A percentile compares a stretch with the other conserved stretches of the same genome.
These are phyloP conservation scores for Drosophila subquinaria DNA, from an alignment of 2,888 invertebrate genomes.

Conservation along the genomic window DNA sequence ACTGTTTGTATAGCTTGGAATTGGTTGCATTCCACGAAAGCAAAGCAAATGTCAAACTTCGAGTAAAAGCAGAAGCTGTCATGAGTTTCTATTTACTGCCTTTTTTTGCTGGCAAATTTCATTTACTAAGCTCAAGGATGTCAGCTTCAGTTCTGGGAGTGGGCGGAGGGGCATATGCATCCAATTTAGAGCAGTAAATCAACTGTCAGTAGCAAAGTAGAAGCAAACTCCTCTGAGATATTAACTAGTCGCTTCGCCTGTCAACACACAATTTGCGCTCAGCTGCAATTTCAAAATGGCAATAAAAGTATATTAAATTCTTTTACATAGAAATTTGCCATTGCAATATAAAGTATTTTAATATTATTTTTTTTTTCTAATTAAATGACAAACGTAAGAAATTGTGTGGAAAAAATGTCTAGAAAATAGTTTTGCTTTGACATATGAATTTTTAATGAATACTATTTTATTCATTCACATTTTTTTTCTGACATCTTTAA, in stretches of 20 bases:
- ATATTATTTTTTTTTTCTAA: not conserved
- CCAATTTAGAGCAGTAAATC: slow-evolving; percentile 48
- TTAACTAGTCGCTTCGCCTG: slow-evolving; percentile 11
- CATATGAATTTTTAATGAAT: not conserved
- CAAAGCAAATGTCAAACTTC: slow-evolving; percentile 10
- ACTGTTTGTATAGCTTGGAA: slow-evolving; percentile 4
- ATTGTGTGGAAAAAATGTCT: not conserved
- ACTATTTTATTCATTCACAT: not conserved
- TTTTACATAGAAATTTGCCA: not conserved
- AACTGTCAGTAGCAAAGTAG: slow-evolving; percentile 48
- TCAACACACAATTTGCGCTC: slow-evolving; percentile 40
- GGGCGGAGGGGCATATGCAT: not conserved
- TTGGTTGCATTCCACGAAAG: slow-evolving; percentile 16
- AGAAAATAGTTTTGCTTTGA: not conserved
- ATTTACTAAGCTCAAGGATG: slow-evolving; percentile 41
- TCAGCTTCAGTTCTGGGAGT: not conserved
- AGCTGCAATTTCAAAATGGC: slow-evolving; percentile 24
- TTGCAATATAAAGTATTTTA: not conserved
- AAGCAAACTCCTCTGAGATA: slow-evolving; percentile 30
- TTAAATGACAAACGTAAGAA: not conserved
- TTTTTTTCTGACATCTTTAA: not conserved
- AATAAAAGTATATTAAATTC: slow-evolving; percentile 40
- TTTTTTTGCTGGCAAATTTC: slow-evolving; percentile 52
- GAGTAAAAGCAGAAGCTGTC: slow-evolving; percentile 33
- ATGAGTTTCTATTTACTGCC: slow-evolving; percentile 29